These are phyloP conservation scores for Colaptes auratus DNA, from an alignment of 2,113 vertebrate species.

Conservation along the genomic window DNA sequence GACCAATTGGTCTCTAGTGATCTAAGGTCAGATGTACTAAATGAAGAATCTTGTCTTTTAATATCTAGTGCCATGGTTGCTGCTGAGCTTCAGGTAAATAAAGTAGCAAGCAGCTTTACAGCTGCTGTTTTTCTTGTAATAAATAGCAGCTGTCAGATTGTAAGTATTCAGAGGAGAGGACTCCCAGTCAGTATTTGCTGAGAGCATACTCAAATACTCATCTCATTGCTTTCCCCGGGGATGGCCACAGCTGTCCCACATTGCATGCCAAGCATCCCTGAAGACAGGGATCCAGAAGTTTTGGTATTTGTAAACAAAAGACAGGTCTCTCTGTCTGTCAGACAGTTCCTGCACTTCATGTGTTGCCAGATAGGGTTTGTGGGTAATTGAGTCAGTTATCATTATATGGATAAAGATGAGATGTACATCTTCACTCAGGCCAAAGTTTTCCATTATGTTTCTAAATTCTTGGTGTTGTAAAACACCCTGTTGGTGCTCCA, in stretches of 20 bases:
- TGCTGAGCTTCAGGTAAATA: slow-evolving; percentile 38
- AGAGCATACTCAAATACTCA: background rate
- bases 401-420: background rate
- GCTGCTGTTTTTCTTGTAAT: slow-evolving; percentile 35
- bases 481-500: background rate
- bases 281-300: background rate
- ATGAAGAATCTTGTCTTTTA: background rate
- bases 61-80: background rate
- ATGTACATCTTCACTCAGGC: background rate
- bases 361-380: background rate
- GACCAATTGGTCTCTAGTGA: background rate
- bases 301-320: slow-evolving; percentile 13
- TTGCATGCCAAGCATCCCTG: background rate
- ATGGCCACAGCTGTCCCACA: background rate
- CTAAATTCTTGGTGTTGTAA: background rate
- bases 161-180: background rate
- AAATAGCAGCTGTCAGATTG: slow-evolving; percentile 43
- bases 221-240: background rate
- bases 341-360: background rate
- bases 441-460: background rate
- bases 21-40: background rate
- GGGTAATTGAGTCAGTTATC: background rate
- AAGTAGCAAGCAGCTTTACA: slow-evolving; percentile 25
- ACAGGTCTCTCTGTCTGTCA: slow-evolving; percentile 1
- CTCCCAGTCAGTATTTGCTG: slow-evolving; percentile 7